phyloP scores from a whole-genome alignment of 1,140 invertebrate genomes.

The Semibalanus balanoides region DNA sequence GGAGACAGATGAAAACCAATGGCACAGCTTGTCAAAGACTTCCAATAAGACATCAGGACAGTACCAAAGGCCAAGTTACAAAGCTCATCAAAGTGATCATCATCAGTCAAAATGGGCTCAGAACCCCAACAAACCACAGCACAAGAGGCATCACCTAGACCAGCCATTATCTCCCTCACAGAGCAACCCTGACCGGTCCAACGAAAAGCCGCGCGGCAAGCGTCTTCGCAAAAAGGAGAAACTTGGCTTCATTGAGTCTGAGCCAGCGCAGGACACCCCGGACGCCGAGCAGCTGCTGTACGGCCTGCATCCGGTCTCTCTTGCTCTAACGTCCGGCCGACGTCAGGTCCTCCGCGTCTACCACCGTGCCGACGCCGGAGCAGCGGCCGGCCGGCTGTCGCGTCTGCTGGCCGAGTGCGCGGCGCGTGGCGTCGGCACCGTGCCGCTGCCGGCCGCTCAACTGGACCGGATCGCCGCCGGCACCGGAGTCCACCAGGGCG shows the following conservation, averaged over 20 bases:
- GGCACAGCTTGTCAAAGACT: no score
- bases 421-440: not conserved
- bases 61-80: no score
- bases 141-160: no score
- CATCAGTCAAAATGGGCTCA: no score
- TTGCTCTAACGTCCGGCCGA: not conserved
- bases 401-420: not conserved
- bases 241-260: not conserved
- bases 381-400: not conserved
- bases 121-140: no score
- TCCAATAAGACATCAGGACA: no score
- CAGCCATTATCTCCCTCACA: no score
- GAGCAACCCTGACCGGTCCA: not conserved
- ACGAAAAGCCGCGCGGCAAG: not conserved
- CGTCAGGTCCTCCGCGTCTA: not conserved
- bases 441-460: not conserved
- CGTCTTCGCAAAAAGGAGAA: not conserved
- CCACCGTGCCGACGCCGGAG: not conserved
- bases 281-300: not conserved
- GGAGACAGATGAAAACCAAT: no score
- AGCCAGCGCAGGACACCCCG: not conserved
- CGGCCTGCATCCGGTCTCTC: not conserved
- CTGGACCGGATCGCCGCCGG: not conserved
- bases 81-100: no score
- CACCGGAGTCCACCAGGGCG: constrained; percentile 12